Conservation (phyloP, 2,113 vertebrate species). For the Cephalopholis sonnerati region DNA sequence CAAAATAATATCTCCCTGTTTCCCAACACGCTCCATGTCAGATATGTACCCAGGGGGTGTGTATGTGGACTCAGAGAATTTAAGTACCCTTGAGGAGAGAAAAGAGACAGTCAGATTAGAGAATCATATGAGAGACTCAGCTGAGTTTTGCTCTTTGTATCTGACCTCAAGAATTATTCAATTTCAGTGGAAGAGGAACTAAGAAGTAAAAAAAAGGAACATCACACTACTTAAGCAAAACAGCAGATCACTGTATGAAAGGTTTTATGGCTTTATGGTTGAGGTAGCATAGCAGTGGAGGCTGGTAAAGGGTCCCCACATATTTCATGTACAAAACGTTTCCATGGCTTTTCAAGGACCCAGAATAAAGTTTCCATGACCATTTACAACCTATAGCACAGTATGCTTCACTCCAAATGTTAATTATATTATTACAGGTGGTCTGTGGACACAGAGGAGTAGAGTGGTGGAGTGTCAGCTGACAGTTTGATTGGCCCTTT, state of each 20-base stretch:
- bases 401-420: too few relatives aligned
- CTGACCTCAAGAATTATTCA: not conserved
- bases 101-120: conserved; percentile 9
- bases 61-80: conserved; percentile 95
- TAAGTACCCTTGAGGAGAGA: conserved; percentile 87
- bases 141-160: not conserved
- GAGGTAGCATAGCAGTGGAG: not conserved
- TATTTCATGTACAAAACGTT: too few relatives aligned
- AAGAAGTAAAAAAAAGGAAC: not conserved
- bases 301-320: not conserved
- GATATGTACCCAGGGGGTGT: conserved; percentile 92
- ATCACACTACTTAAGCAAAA: not conserved
- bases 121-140: not conserved
- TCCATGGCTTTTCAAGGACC: too few relatives aligned
- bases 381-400: too few relatives aligned
- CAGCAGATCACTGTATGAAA: not conserved
- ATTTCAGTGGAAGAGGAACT: not conserved
- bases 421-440: too few relatives aligned
- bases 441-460: too few relatives aligned
- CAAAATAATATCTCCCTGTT: conserved; percentile 89
- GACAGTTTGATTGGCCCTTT: too few relatives aligned
- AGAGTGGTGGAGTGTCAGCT: too few relatives aligned
- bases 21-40: conserved; percentile 95
- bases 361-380: too few relatives aligned
- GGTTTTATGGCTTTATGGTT: not conserved